Percentiles rank a stretch among this genome's conserved stretches.
These are phyloP conservation scores for Prionailurus bengalensis DNA, from an alignment of 2,113 vertebrate genomes.

Conservation along the genomic window DNA sequence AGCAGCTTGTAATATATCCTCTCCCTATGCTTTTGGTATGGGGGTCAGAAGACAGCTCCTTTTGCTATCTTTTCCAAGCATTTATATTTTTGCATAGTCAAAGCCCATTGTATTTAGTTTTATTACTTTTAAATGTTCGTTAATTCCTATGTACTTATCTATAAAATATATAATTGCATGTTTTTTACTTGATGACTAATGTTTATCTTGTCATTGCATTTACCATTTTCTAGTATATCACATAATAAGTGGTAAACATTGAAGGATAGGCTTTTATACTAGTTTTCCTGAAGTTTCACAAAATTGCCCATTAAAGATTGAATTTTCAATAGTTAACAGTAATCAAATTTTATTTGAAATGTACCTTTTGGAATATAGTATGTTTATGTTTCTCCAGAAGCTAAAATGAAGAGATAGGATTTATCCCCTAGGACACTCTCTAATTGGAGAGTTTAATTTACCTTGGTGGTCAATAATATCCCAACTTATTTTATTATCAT, in stretches of 20 bases:
- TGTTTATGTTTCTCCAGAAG: neutral
- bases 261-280: neutral
- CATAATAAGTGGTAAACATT: neutral
- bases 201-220: neutral
- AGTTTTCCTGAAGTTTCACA: conserved; percentile 43
- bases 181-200: neutral
- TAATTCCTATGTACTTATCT: conserved; percentile 17
- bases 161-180: neutral
- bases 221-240: neutral
- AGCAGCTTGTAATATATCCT: neutral
- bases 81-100: neutral
- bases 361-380: neutral
- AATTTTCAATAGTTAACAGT: neutral
- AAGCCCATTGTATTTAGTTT: neutral
- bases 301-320: neutral
- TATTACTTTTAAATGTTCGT: neutral
- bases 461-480: neutral
- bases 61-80: neutral
- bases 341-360: neutral
- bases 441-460: neutral
- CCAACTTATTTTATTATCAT: conserved; percentile 28
- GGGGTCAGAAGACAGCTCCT: neutral
- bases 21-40: neutral
- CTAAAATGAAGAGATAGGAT: neutral
- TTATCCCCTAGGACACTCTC: neutral